Base-by-base conservation (phyloP, 2,113 vertebrate species). In the Oriolus oriolus region DNA sequence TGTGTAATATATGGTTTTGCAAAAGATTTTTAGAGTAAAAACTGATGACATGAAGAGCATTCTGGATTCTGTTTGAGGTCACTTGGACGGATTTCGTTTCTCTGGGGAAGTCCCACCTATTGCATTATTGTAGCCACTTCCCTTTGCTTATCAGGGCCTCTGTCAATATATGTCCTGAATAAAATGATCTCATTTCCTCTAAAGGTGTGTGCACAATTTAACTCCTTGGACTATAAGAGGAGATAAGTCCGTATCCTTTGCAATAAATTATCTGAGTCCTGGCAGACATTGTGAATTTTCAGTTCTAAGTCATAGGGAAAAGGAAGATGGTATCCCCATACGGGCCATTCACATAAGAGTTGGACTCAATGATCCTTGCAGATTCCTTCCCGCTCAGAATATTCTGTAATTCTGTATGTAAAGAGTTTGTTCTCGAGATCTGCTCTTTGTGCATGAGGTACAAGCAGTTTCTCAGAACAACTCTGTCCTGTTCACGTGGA, bases 271-370 rank as follows among this genome's bases (percentile, higher is more conserved):
- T 11, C 45, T 1, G 5, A 56, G 24, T 84, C 41, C 50, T 57
- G 24, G 26, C 18, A 87, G 39, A 41, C 15, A 6, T 4, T 61
- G 31, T 7, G 2, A 8, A 24, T 77, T 87, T 92, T 70, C 47
- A 7, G 20, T 63, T 68, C 18, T 44, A 39, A 77, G 33, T 80
- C 44, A 15, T 4, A 52, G 33, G 9, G 39, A 23, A 47, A 59
- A 68, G n/a, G 21, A 52, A 66, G 44, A n/a, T 2, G 0, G 0
- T 30, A 23, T 52, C 63, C 45, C 22, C 6, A 18, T 37, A 33
- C 0, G 0, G 21, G 7, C 37, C 37, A 15, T 59, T 66, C 14
- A 22, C 31, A 6, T 68, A 44, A 31, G 31, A 44, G 11, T 4
- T 52, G 45, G 14, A 18, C 27, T 68, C 27, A 27, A 2, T 52